Evolutionary conservation across 2,113 vertebrate species (phyloP), one percentile per base, ranked within the genome.

Genomic region (Odontesthes bonariensis): DNA sequence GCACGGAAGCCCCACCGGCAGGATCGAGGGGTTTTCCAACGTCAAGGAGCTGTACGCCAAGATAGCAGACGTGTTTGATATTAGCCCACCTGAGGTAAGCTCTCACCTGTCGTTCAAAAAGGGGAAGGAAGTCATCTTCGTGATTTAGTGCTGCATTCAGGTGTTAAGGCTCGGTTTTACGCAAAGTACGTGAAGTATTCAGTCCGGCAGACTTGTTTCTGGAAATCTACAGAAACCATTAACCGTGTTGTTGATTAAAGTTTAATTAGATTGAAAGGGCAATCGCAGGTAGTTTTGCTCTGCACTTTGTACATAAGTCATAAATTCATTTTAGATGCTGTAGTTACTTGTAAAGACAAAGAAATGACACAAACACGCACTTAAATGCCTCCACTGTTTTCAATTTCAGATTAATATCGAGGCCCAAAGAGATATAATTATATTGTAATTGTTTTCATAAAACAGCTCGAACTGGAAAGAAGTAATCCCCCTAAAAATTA

Each of bases 1-100:
- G 3, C 97, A 97, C 90, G 97, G 96, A 62, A 98, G 96, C 87
- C 94, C 95, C 89, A 97, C 97, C 10, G 96, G 94, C 81, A 90
- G 95, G 62, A 95, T 98, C 82, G 95, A 96, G 90, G 95, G 94
- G 0, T 98, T 99, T 88, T 42, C 88, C 73, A 98, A 94, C 86
- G 94, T 97, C 69, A 93, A 91, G 22, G 96, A 98, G 92, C 91
- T 99, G 11, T 98, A 99, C 84, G 46, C 3, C 1, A 94, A 94
- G 64, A 97, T 99, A 83, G 97, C 93, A 0, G 90, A 87, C 8
- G 95, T 91, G 0, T 98, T 98, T 72, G 86, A 84, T 58, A 94
- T 98, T 61, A 82, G 68, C 17, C 85, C 94, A 7, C 88, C 92
- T 0, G 94, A 99, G 96, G 98, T 99, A 94, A 88, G 86, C 27